phyloP scores from a whole-genome alignment of 1,140 invertebrate species.

The Homalodisca vitripennis region DNA sequence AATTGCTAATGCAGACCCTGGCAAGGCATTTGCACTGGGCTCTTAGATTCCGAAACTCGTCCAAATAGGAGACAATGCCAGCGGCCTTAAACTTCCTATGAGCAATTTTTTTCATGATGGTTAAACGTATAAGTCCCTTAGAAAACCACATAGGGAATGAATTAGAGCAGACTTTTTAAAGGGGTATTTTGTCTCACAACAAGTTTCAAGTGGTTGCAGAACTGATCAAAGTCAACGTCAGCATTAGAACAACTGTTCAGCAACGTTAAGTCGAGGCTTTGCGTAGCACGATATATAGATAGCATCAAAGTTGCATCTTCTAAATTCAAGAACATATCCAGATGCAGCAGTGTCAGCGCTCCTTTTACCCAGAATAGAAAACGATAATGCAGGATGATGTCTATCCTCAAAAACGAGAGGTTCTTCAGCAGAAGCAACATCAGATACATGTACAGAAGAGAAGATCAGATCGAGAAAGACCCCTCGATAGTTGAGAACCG shows the following conservation, averaged over 20 bases:
- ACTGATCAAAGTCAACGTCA: background rate
- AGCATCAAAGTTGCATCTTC: background rate
- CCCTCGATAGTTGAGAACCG: background rate
- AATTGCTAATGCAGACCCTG: background rate
- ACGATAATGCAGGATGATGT: background rate
- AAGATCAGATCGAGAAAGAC: constrained; percentile 18
- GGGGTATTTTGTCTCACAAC: background rate
- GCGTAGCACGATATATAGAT: background rate
- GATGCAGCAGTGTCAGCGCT: background rate
- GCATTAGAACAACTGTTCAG: background rate
- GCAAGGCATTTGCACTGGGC: background rate
- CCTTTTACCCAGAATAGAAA: background rate
- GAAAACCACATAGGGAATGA: background rate
- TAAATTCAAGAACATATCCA: background rate
- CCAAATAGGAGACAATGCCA: background rate
- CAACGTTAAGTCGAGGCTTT: background rate
- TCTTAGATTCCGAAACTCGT: background rate
- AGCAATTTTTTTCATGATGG: background rate
- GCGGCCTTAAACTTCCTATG: background rate
- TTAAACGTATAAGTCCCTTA: background rate
- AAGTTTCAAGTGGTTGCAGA: background rate
- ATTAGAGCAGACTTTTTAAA: background rate
- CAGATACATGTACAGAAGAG: background rate
- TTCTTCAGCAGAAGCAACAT: background rate
- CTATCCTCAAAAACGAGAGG: background rate